Evolutionary conservation across 1,140 invertebrate species (phyloP), one percentile per base, ranked within the genome.

Genomic region (Aphis gossypii): DNA sequence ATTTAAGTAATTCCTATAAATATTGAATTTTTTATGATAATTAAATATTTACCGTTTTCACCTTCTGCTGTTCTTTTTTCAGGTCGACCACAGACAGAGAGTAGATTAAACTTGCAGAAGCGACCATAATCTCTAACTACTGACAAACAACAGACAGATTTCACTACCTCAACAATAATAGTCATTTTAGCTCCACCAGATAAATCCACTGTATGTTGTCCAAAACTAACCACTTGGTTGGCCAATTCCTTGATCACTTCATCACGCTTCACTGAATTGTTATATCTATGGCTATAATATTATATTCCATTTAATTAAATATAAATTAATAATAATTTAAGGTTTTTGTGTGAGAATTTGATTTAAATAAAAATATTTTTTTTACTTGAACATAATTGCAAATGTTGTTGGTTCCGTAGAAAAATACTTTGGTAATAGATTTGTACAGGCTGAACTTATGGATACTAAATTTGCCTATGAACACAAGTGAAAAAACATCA

Each of bases 121-220:
- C 96, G 96, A 94, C 96, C 95, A 95, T 97, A 97, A 94, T 97
- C 95, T 6, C 96, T 96, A 35, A 97, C 96, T 44, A 97, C 96
- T 76, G 96, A 96, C 5, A 98, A 94, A 87, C 97, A 96, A 92
- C 97, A 97, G 94, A 96, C 95, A 14, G 96, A 96, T 94, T 97
- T 97, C 93, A 98, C 96, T 18, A 98, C 96, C 96, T 98, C 98
- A 54, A 98, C 96, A 93, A 98, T 96, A 82, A 98, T 96, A 35
- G 97, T 96, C n/a, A 97, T 95, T 93, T 97, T 96, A 44, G 97
- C 97, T 86, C 83, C 95, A 96, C 96, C 93, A 94, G 97, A 97
- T n/a, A 98, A 95, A 95, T 98, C 96, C 4, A 97, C 97, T 95
- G 97, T 97, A 94, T 98, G 97, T 23, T 96, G 95, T n/a, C 96